These are phyloP conservation scores for Oopsacas minuta DNA, from an alignment of 37 sponge, comb jelly and placozoan genomes.

Conservation along the genomic window DNA sequence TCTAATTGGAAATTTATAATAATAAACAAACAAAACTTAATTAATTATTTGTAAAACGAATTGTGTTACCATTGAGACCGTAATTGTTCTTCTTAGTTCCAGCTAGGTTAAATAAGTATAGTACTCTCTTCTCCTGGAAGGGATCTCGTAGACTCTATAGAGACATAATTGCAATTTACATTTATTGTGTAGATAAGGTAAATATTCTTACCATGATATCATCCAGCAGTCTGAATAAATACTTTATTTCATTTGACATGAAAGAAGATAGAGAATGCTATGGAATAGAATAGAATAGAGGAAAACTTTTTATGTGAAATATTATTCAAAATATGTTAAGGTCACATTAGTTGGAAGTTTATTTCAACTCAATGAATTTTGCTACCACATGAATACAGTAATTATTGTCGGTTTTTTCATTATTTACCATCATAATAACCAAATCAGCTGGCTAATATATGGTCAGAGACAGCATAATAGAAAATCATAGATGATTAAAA, in stretches of 20 bases:
- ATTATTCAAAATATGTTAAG: too few relatives aligned
- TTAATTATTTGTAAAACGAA: not conserved
- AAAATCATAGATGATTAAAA: not conserved
- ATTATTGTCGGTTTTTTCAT: too few relatives aligned
- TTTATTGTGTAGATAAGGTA: not conserved
- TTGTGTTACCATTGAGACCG: not conserved
- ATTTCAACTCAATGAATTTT: too few relatives aligned
- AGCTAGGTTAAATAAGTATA: not conserved
- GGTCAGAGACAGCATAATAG: too few relatives aligned
- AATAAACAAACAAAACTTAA: not conserved
- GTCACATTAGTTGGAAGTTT: too few relatives aligned
- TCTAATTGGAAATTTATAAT: not conserved
- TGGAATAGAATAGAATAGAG: too few relatives aligned
- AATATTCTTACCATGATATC: not conserved
- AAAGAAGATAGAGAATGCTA: not conserved
- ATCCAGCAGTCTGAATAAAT: not conserved
- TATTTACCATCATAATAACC: too few relatives aligned
- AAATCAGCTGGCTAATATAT: too few relatives aligned
- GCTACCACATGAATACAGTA: too few relatives aligned
- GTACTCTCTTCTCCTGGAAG: not conserved
- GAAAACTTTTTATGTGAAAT: too few relatives aligned
- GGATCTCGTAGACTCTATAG: not conserved
- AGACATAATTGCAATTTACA: not conserved
- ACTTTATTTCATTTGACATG: constrained; percentile 14
- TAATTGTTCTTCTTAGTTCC: not conserved